Percentiles rank a stretch among this genome's conserved stretches.
phyloP scores from a whole-genome alignment of 23 tunicate species.

The Styela clava region DNA sequence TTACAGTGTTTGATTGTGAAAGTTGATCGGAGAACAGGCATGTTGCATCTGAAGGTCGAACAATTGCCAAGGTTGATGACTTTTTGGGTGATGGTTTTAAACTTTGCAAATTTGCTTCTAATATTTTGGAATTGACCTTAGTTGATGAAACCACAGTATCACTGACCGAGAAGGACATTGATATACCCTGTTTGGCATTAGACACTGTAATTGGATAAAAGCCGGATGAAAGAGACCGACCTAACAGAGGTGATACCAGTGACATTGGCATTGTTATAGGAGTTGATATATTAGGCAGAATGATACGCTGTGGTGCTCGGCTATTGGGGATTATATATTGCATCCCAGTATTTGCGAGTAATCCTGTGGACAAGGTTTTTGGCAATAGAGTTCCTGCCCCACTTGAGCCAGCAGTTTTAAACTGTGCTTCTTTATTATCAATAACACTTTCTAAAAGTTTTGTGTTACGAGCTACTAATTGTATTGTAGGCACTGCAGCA shows the following conservation, averaged over 20 bases:
- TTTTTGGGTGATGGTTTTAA: neutral
- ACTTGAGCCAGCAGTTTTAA: constrained; percentile 27
- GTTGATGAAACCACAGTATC: constrained; percentile 6
- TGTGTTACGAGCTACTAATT: constrained; percentile 43
- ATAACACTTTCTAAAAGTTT: neutral
- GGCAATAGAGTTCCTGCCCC: neutral
- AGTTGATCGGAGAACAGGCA: neutral
- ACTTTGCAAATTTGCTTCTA: neutral
- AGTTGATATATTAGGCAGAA: constrained; percentile 49
- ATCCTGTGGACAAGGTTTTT: constrained; percentile 34
- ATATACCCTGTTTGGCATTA: neutral
- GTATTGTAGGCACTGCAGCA: constrained; percentile 67
- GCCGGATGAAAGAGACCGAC: constrained; percentile 34
- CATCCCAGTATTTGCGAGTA: constrained; percentile 35
- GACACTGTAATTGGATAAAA: constrained; percentile 13
- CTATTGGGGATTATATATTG: constrained; percentile 47
- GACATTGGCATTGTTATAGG: constrained; percentile 55
- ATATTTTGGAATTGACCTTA: neutral
- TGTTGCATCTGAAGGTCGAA: neutral
- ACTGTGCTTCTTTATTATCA: constrained; percentile 10
- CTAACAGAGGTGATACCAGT: constrained; percentile 45
- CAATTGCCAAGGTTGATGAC: neutral
- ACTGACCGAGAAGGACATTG: neutral
- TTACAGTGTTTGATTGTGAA: neutral
- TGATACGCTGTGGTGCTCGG: constrained; percentile 29